Evolutionary conservation across 2,797 vertebrate species (phyloP).

Genomic region (Sebastes kiyomatsui): DNA sequence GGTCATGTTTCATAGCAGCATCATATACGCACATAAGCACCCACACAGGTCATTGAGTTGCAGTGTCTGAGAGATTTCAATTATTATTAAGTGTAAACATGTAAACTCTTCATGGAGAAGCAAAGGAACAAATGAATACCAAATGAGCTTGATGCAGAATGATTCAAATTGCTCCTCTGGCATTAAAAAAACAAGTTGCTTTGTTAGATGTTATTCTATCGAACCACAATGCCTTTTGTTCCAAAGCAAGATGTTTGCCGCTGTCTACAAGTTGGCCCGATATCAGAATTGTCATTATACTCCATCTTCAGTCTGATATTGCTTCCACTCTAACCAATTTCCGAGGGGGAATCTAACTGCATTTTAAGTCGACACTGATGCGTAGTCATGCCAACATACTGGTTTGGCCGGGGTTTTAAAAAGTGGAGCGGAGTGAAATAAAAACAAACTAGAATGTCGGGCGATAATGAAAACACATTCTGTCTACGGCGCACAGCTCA

Average conservation of each 20-base stretch:
- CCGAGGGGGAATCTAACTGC: background rate
- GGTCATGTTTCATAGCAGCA: slow-evolving; percentile 11
- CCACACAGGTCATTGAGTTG: background rate
- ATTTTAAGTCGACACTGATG: too few relatives aligned
- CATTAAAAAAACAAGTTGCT: background rate
- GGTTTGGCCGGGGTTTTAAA: too few relatives aligned
- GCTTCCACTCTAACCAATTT: background rate
- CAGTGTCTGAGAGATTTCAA: background rate
- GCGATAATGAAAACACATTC: too few relatives aligned
- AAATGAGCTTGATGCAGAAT: background rate
- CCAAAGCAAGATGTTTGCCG: background rate
- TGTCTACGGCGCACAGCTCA: too few relatives aligned
- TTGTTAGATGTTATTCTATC: background rate
- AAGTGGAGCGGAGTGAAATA: too few relatives aligned
- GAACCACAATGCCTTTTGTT: background rate
- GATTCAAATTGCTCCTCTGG: background rate
- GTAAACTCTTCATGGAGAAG: background rate
- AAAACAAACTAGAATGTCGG: too few relatives aligned
- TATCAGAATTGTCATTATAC: background rate
- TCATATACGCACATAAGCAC: background rate
- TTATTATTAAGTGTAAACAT: background rate
- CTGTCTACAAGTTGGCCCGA: background rate
- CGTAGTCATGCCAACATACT: too few relatives aligned
- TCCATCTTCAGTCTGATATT: background rate
- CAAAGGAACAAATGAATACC: background rate